A percentile compares a stretch with the other conserved stretches of the same genome.
Evolutionary conservation across 1,140 invertebrate species (phyloP).

Genomic region (Thrips palmi): DNA sequence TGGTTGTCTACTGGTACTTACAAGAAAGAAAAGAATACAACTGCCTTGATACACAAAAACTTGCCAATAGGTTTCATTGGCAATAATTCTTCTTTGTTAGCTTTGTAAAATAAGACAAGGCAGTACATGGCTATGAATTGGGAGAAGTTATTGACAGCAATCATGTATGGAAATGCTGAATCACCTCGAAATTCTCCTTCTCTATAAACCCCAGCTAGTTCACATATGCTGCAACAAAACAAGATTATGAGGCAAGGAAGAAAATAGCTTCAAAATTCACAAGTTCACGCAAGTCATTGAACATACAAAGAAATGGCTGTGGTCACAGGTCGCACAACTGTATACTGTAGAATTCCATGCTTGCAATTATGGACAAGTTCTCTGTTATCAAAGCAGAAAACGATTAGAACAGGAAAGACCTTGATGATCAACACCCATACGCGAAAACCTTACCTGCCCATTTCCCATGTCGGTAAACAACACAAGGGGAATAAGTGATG

Average conservation of each 20-base stretch:
- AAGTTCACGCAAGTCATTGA: conserved; percentile 4
- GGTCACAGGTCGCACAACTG: conserved; percentile 70
- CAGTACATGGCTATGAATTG: conserved; percentile 96
- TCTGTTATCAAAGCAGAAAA: conserved; percentile 27
- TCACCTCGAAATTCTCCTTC: conserved; percentile 74
- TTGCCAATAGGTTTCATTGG: conserved; percentile 89
- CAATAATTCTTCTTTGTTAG: conserved; percentile 64
- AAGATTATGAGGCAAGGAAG: conserved; percentile 4
- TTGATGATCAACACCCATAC: too few relatives aligned
- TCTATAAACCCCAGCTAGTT: conserved; percentile 66
- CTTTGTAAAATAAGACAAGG: conserved; percentile 82
- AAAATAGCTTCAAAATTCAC: neutral
- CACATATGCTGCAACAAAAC: conserved; percentile 52
- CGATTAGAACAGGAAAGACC: too few relatives aligned
- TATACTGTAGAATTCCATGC: conserved; percentile 91
- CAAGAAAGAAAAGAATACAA: conserved; percentile 97
- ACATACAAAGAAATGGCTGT: conserved; percentile 74
- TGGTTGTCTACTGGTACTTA: conserved; percentile 34
- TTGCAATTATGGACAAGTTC: conserved; percentile 88
- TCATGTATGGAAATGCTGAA: conserved; percentile 77
- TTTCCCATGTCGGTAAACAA: conserved; percentile 67
- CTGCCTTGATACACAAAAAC: conserved; percentile 95
- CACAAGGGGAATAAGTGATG: conserved; percentile 71
- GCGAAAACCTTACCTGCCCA: conserved; percentile 49
- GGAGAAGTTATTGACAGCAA: conserved; percentile 82